Conservation (phyloP, 2,888 invertebrate genomes). For the Platynereis dumerilii region DNA sequence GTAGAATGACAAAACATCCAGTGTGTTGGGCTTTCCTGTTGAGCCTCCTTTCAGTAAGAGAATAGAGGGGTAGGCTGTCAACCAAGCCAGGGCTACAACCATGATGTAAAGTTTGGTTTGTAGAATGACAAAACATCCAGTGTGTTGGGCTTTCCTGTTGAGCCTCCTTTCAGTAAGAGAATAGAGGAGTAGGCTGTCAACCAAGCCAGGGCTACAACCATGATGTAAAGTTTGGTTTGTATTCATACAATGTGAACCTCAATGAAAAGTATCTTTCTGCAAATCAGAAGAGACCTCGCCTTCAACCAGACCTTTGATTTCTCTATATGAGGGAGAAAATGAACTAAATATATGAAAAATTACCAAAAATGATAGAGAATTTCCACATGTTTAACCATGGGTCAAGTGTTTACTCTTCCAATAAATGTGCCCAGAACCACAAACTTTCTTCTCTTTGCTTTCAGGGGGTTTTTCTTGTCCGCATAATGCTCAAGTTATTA, state of each 20-base stretch:
- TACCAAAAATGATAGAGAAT: too few species aligned
- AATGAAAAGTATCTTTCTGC: too few species aligned
- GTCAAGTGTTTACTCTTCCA: too few species aligned
- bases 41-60: conserved; percentile 66
- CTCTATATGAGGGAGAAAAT: too few species aligned
- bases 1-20: conserved; percentile 17
- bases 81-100: conserved; percentile 73
- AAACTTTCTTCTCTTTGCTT: too few species aligned
- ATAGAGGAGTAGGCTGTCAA: conserved; percentile 79
- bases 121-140: conserved; percentile 17
- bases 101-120: conserved; percentile 74
- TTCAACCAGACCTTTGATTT: too few species aligned
- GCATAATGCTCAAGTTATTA: too few species aligned
- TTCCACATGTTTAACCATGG: too few species aligned
- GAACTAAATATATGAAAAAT: too few species aligned
- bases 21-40: conserved; percentile 27
- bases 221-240: conserved; percentile 74
- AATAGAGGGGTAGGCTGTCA: conserved; percentile 78
- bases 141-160: conserved; percentile 26
- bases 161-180: conserved; percentile 67
- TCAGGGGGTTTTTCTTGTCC: too few species aligned
- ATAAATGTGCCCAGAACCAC: too few species aligned
- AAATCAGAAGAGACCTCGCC: too few species aligned
- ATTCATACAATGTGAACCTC: conserved; percentile 84
- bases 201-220: conserved; percentile 74